Base-by-base conservation (phyloP, 2,113 vertebrate genomes). In the Anhinga anhinga region DNA sequence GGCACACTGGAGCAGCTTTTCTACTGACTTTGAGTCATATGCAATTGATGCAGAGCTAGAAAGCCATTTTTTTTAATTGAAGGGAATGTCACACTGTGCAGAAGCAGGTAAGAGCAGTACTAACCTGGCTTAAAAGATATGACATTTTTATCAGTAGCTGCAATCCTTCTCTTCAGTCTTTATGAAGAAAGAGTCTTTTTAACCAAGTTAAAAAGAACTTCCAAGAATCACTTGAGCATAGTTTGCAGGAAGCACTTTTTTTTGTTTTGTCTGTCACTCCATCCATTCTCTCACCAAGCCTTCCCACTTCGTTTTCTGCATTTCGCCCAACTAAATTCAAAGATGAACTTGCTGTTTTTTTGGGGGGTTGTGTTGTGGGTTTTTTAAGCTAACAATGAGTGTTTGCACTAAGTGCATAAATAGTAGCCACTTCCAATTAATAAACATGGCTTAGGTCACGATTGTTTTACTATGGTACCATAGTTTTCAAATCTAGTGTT, bases 331-430 rank as follows among this genome's bases (percentile, higher is more conserved):
- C 5, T 55, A 71, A 81, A 62, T 38, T 78, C 38, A 20, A 84
- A 27, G n/a, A 72, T 47, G 4, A 81, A 66, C 7, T 18, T 72
- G 9, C 9, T 14, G 32, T 38, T 5, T 4, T 38, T 4, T 4
- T 4, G 14, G 7, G 14, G 34, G 6, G 58, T 52, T n/a, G 27
- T 15, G 20, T 36, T 4, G 30, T 8, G 13, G 0, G 0, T 42
- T 50, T 42, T 86, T 82, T n/a, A 84, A 86, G 42, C 9, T 42
- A 86, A 49, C 47, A 74, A 13, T 34, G 18, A 91, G 7, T 12
- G 22, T 45, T 63, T 82, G 19, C 32, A 36, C 32, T 38, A 71
- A 74, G 15, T 40, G 30, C 30, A 63, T 20, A 69, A 87, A 67
- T 3, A 47, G 27, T 40, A 84, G 30, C 18, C 14, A 26, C 69